Percentiles rank a stretch among this genome's conserved stretches.
phyloP scores from a whole-genome alignment of 2,113 vertebrate species.

The Chionomys nivalis region DNA sequence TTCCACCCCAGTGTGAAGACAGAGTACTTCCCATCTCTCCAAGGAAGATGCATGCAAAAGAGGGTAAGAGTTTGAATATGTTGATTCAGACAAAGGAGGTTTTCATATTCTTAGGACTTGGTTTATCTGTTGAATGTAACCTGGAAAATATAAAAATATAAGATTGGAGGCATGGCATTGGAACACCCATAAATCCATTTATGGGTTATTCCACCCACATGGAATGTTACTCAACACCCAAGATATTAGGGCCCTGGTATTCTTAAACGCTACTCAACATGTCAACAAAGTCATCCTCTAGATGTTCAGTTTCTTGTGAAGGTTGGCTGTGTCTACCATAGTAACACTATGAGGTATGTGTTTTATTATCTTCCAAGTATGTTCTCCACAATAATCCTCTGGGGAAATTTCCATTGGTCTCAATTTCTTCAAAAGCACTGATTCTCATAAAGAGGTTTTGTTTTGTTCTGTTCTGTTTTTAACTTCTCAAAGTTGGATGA shows the following conservation, averaged over 20 bases:
- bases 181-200: neutral
- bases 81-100: neutral
- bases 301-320: conserved; percentile 38
- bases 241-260: neutral
- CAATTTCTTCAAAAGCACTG: conserved; percentile 12
- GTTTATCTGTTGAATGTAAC: neutral
- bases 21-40: neutral
- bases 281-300: neutral
- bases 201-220: neutral
- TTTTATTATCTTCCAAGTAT: neutral
- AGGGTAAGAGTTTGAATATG: neutral
- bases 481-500: neutral
- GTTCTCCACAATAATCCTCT: neutral
- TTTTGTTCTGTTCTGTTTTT: neutral
- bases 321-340: conserved; percentile 27
- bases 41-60: neutral
- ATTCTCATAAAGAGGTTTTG: conserved; percentile 11
- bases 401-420: conserved; percentile 32
- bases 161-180: neutral
- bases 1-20: neutral
- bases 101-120: conserved; percentile 5
- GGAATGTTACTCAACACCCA: neutral
- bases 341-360: neutral
- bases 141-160: conserved; percentile 31
- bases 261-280: conserved; percentile 2